Evolutionary conservation across 2,888 invertebrate genomes (phyloP).

Genomic region (Hypomecis punctinalis): DNA sequence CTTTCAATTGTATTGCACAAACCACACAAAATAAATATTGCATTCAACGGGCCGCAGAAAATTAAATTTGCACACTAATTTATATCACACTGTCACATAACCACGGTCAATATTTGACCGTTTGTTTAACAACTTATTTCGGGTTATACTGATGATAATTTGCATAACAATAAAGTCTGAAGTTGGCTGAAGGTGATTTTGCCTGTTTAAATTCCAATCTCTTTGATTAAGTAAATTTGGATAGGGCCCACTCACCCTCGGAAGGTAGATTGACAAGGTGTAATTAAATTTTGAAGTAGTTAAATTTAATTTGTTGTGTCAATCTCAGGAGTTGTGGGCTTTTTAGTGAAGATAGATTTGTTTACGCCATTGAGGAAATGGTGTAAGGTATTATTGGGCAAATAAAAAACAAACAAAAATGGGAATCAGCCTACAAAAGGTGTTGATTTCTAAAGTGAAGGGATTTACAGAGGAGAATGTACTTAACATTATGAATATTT

Average conservation of each 20-base stretch:
- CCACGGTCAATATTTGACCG: conserved; percentile 12
- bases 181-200: conserved; percentile 24
- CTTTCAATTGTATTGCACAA: neutral
- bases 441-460: no score
- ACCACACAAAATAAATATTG: conserved; percentile 7
- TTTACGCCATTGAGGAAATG: neutral
- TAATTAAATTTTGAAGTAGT: conserved; percentile 25
- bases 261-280: conserved; percentile 22
- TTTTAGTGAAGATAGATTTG: neutral
- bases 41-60: neutral
- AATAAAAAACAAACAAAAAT: no score
- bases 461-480: no score
- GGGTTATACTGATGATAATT: conserved; percentile 21
- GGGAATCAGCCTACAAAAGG: no score
- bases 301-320: conserved; percentile 7
- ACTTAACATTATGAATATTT: no score
- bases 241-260: conserved; percentile 15
- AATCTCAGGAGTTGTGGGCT: conserved; percentile 2
- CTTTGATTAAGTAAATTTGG: conserved; percentile 32
- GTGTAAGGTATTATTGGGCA: no score
- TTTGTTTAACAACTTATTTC: conserved; percentile 28
- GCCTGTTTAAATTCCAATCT: conserved; percentile 28
- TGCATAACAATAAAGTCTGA: conserved; percentile 33
- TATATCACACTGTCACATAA: conserved; percentile 8
- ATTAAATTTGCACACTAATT: conserved; percentile 14